Evolutionary conservation across 2,888 invertebrate species (phyloP).

Genomic region (Athetis lepigone): DNA sequence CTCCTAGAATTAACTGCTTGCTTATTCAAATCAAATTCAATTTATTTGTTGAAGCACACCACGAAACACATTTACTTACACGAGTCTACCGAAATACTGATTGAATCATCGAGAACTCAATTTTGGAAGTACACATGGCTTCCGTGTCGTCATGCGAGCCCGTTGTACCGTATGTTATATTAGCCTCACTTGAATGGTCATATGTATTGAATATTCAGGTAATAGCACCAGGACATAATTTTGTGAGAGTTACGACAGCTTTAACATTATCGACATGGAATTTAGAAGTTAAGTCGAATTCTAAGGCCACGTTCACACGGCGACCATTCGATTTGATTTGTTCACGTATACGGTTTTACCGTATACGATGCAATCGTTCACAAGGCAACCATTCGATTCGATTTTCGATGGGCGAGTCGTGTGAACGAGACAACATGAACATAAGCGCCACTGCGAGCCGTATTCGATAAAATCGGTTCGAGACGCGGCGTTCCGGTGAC

Average conservation of each 20-base stretch:
- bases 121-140: conserved; percentile 33
- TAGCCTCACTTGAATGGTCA: conserved; percentile 18
- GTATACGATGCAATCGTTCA: too few relatives aligned
- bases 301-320: too few relatives aligned
- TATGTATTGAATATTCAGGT: conserved; percentile 7
- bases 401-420: too few relatives aligned
- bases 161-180: conserved; percentile 14
- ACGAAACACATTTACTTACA: conserved; percentile 33
- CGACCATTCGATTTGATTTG: too few relatives aligned
- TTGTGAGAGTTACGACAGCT: not conserved
- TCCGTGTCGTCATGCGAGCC: conserved; percentile 21
- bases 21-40: conserved; percentile 36
- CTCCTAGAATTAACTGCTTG: not conserved
- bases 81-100: conserved; percentile 41
- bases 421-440: too few relatives aligned
- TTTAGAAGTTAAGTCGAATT: not conserved
- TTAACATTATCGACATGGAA: not conserved
- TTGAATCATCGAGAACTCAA: conserved; percentile 48
- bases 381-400: too few relatives aligned
- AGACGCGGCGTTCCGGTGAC: too few relatives aligned
- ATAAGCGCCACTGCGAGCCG: too few relatives aligned
- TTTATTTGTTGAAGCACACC: conserved; percentile 37
- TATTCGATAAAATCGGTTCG: too few relatives aligned
- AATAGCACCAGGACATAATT: conserved; percentile 2
- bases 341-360: too few relatives aligned